Evolutionary conservation across 2,888 invertebrate species (phyloP).

Genomic region (Candidula unifasciata): DNA sequence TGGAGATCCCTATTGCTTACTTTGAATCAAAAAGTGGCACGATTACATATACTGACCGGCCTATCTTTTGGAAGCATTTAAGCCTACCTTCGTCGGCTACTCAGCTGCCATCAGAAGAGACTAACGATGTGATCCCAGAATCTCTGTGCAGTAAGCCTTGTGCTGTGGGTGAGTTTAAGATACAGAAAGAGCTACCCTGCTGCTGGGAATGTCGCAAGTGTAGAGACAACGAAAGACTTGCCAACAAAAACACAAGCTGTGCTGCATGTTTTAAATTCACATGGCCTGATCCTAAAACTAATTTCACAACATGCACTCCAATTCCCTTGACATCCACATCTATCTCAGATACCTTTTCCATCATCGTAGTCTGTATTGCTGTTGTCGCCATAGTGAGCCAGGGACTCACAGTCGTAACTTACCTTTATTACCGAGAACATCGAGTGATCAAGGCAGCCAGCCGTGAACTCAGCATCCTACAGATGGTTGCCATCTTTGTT

Average conservation of each 20-base stretch:
- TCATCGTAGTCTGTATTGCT: constrained; percentile 44
- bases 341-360: constrained; percentile 38
- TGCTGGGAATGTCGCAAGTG: constrained; percentile 62
- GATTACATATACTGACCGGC: not conserved
- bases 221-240: constrained; percentile 56
- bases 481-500: constrained; percentile 63
- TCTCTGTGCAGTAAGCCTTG: constrained; percentile 61
- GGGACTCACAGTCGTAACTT: constrained; percentile 37
- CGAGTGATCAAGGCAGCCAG: constrained; percentile 70
- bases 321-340: constrained; percentile 46
- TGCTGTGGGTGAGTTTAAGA: constrained; percentile 54
- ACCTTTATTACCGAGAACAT: constrained; percentile 50
- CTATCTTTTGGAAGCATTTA: constrained; percentile 49
- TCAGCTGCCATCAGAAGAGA: constrained; percentile 16
- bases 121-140: constrained; percentile 31
- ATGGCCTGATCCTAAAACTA: constrained; percentile 58
- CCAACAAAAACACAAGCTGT: constrained; percentile 55
- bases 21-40: constrained; percentile 33
- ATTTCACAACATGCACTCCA: constrained; percentile 43
- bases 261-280: constrained; percentile 51
- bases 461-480: constrained; percentile 66
- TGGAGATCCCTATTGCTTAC: constrained; percentile 35
- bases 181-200: constrained; percentile 56
- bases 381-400: constrained; percentile 30
- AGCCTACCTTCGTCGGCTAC: not conserved